These are phyloP conservation scores for Ifrita kowaldi DNA, from an alignment of 2,113 vertebrate genomes.

Conservation along the genomic window DNA sequence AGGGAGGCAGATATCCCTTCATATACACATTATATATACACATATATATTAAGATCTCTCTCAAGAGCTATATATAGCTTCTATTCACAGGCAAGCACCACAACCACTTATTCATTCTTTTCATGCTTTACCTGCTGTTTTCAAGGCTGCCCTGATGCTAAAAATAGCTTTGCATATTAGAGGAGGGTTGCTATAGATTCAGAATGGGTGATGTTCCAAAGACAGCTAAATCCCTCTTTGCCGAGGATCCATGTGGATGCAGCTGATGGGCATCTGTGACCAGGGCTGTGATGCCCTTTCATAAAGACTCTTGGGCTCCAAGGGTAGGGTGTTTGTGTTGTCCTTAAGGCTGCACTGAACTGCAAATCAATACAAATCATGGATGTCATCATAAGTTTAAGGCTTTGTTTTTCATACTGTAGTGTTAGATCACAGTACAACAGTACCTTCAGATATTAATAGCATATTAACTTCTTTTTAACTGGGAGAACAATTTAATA, in stretches of 20 bases:
- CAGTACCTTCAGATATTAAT: background rate
- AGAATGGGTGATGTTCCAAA: background rate
- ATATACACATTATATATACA: background rate
- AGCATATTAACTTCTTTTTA: background rate
- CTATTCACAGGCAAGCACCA: conserved; percentile 19
- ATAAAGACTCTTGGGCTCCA: background rate
- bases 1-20: background rate
- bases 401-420: background rate
- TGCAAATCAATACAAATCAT: background rate
- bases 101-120: conserved; percentile 56
- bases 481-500: background rate
- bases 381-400: background rate
- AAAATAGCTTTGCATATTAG: conserved; percentile 22
- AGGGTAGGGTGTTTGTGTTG: background rate
- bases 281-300: background rate
- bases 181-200: conserved; percentile 56
- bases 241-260: rapidly evolving
- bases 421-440: background rate
- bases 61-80: conserved; percentile 22
- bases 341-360: background rate
- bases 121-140: conserved; percentile 56
- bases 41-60: background rate
- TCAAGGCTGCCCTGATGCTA: conserved; percentile 51
- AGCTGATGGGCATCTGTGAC: background rate
- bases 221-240: background rate